Evolutionary conservation across 1,140 invertebrate species (phyloP), one percentile per base, ranked within the genome.

Genomic region (Ladona fulva): DNA sequence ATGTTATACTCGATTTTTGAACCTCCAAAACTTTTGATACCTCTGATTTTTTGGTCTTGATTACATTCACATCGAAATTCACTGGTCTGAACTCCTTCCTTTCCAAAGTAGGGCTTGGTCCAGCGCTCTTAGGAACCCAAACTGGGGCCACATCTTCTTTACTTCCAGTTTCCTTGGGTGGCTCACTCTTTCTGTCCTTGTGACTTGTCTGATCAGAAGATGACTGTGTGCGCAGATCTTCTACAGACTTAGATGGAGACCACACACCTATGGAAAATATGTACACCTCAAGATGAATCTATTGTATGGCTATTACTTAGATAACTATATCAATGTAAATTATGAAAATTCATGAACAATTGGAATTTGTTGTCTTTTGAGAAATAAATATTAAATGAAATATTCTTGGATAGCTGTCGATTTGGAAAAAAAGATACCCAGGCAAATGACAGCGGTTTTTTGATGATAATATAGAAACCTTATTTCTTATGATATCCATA

Each of bases 61-160:
- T 8, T 37, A 8, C 29, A 5, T 37, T 37, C 29, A 91, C 89
- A 80, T 94, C 92, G 83, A 95, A 95, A 80, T 88, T 89, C 42
- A 95, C 91, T 0, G 93, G 91, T 78, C 91, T 87, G 84, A 93
- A 94, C 78, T 83, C 87, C 86, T 90, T 88, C 81, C 88, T 83
- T 81, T 92, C 89, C 78, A 85, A 83, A 24, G 85, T 84, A 1
- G 91, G 91, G 82, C 90, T 91, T 1, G 91, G 85, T 74, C 87
- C 87, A 25, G 87, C 90, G 83, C 88, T 91, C 80, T 88, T 89
- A 6, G 93, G 92, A 0, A 90, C 90, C 93, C 93, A 95, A 77
- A 94, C 87, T 6, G 92, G 87, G 42, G 89, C 52, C 3, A 66
- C 52, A 66, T 66, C 52, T 66, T 66, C 52, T 12, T 66, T 66